Base-by-base conservation (phyloP, 2,113 vertebrate species). In the Hipposideros armiger region DNA sequence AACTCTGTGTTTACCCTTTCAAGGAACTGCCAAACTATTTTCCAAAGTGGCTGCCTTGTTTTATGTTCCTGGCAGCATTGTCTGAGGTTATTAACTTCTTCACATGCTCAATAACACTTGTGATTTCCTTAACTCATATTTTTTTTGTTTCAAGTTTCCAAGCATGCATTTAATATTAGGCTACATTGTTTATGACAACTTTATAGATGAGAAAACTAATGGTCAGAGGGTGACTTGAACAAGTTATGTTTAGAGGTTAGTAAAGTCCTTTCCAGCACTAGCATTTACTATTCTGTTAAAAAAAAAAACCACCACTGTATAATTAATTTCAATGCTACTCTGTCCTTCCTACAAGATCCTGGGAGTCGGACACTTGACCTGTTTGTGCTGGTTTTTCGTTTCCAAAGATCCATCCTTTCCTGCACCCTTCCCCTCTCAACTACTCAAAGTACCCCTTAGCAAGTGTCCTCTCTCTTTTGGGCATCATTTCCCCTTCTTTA, bases 91-190 rank as follows among this genome's bases (percentile, higher is more conserved):
- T 62, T 20, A 20, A 28, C 17, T 24, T 67, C 47, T 54, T 16
- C 58, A 76, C 0, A 3, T 24, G 69, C 60, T 93, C 40, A 3
- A 3, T 47, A 32, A 52, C 69, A 64, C 36, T 10, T 40, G 40
- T 3, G 14, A 58, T 7, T 66, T 73, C 69, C 67, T 92, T 76
- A 17, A 45, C 32, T 69, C 52, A 2, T 2, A 13, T 54, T 50
- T 20, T 11, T 62, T 78, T 87, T 70, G 77, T 66, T 92, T 73
- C 45, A 77, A 47, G 84, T 90, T 90, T 40, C 93, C 47, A 90
- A 42, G 54, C 26, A 70, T 78, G 56, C 42, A 88, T 36, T 89
- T 85, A 45, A 11, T 60, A 76, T 77, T 47, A 78, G 22, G 30
- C 64, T 83, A 73, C 14, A 30, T 16, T 62, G 64, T 26, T 84